Evolutionary conservation across 2,113 vertebrate species (phyloP), one percentile per base, ranked within the genome.

Genomic region (Capreolus pygargus): DNA sequence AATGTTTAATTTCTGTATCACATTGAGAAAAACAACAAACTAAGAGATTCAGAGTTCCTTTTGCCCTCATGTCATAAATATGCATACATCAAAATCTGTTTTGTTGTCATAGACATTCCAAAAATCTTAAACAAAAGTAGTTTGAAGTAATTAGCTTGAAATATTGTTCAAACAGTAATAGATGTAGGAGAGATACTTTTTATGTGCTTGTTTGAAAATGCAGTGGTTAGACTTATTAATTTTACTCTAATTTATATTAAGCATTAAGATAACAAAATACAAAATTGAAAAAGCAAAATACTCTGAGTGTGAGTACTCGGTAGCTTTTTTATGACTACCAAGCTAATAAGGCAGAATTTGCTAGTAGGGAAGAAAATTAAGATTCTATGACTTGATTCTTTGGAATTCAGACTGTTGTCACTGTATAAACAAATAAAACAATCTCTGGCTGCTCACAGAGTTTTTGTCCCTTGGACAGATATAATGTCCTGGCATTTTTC

Each of bases 381-480:
- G 90, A 95, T 86, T 92, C 83, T 95, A 28, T 97, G 95, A 97
- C 96, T 97, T 94, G 82, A 91, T 97, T 92, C 94, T 97, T 74
- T 76, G 94, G 94, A 97, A 97, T 97, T 97, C 93, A 93, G 50
- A 84, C 86, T 97, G 89, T 97, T 94, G 92, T 97, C 92, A 94
- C 89, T 97, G 74, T 96, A 94, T 94, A 97, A 98, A 98, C 91
- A 98, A 97, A 97, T 97, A 93, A 94, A 98, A 87, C 45, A 89
- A 70, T 97, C 89, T 89, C 79, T 87, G 91, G 78, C 83, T 92
- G 91, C 96, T 98, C 21, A 52, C 11, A 91, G 86, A 61, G 52
- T 79, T 98, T 97, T 95, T 96, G 94, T 97, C 67, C 30, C 36
- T 97, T 92, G 91, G 97, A 97, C 36, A 97, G 96, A 98, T 97